phyloP scores from a whole-genome alignment of 2,888 invertebrate genomes.

The Nemapogon koenigi region DNA sequence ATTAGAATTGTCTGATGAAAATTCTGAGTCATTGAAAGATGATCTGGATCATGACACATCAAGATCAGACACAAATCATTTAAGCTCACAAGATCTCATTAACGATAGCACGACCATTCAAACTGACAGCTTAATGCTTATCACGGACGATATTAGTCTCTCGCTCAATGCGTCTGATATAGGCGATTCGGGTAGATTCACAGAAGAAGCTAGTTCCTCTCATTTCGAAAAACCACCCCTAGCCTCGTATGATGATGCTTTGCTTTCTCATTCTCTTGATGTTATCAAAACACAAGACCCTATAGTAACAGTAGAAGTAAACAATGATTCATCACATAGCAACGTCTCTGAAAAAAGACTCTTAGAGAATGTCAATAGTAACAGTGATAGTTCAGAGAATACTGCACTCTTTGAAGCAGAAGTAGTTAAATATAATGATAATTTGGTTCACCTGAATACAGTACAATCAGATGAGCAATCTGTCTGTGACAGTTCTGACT shows the following conservation, averaged over 20 bases:
- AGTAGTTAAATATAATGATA: background rate
- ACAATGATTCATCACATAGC: background rate
- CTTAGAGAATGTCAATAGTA: slow-evolving; percentile 46
- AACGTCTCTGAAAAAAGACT: slow-evolving; percentile 17
- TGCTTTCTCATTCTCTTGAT: slow-evolving; percentile 45
- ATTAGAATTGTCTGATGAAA: slow-evolving; percentile 45
- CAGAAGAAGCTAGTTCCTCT: slow-evolving; percentile 47
- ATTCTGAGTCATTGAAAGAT: slow-evolving; percentile 29
- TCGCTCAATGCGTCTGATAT: slow-evolving; percentile 43
- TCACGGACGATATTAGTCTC: slow-evolving; percentile 27
- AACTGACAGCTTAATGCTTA: slow-evolving; percentile 25
- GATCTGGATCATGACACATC: slow-evolving; percentile 9
- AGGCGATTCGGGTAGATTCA: slow-evolving; percentile 48
- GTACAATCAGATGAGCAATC: slow-evolving; percentile 28
- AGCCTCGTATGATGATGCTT: slow-evolving; percentile 38
- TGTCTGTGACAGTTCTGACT: slow-evolving; percentile 40
- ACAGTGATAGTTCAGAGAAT: slow-evolving; percentile 42
- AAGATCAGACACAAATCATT: background rate
- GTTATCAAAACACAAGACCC: no score
- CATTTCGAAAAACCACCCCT: slow-evolving; percentile 32
- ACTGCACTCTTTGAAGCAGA: slow-evolving; percentile 43
- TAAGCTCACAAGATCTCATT: background rate
- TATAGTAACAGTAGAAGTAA: no score
- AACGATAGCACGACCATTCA: slow-evolving; percentile 25
- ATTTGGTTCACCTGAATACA: slow-evolving; percentile 19